Evolutionary conservation across 2,113 vertebrate species (phyloP), one percentile per base, ranked within the genome.

Genomic region (Pluvianellus socialis): DNA sequence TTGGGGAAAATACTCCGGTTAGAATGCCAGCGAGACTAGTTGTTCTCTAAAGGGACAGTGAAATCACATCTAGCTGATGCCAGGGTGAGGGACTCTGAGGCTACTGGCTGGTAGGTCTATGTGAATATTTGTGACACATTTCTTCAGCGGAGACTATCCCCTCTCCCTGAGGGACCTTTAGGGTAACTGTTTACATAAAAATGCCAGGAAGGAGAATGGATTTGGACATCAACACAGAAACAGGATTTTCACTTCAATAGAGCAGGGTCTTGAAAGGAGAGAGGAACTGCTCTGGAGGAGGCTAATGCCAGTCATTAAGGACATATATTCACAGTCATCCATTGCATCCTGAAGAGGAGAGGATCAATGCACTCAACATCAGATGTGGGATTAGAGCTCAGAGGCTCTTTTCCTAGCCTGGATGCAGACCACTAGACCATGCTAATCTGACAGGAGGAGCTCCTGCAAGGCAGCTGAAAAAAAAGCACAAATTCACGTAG

Each of bases 351-450:
- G 74, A 82, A 68, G 65, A 88, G 47, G 44, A 96, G 30, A 72
- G 49, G 61, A 94, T 92, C 86, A 89, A 72, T 38, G 71, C 68
- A 85, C 33, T 79, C 44, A 79, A 53, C 76, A 96, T 85, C 65
- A 87, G 77, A 90, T 75, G 61, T 33, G 26, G 80, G 86, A 94
- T 95, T 87, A 94, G 82, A 63, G 72, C 71, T 82, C 86, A 86
- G 62, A 90, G 73, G 92, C 33, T 95, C 83, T 96, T 89, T 88
- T 95, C 82, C 53, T 79, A 96, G 91, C 67, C 76, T 91, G 82
- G 83, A 94, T 91, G 84, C 91, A 97, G 91, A 91, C 86, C 86
- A 76, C 56, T 96, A 94, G 88, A 91, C 80, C 86, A 91, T 44
- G 53, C 58, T 92, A 91, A 95, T 94, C 89, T 95, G 89, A 89